Evolutionary conservation across 2,888 invertebrate species (phyloP).

Genomic region (Macroteleia sp.): DNA sequence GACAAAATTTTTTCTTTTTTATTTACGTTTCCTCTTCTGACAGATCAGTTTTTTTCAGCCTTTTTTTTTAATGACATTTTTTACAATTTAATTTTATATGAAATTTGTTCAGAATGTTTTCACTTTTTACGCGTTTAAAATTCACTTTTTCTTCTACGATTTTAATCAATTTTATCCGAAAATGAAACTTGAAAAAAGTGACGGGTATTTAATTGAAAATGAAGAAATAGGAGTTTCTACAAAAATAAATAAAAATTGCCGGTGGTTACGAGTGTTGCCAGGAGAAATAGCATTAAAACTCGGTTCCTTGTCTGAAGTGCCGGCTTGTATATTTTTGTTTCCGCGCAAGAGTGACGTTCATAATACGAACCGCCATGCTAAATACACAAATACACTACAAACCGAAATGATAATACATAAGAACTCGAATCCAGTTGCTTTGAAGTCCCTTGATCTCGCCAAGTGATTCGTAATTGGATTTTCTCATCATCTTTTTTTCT

Average conservation of each 20-base stretch:
- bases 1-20: too few species aligned
- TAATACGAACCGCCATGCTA: conserved; percentile 73
- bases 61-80: too few species aligned
- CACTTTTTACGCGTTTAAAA: too few species aligned
- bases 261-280: conserved; percentile 65
- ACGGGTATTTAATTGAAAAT: too few species aligned
- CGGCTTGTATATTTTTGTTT: conserved; percentile 76
- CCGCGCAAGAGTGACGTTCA: conserved; percentile 69
- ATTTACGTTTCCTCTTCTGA: conserved; percentile 9
- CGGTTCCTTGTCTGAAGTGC: conserved; percentile 71
- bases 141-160: too few species aligned
- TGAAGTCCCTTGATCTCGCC: conserved; percentile 19
- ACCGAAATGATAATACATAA: conserved; percentile 36
- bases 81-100: too few species aligned
- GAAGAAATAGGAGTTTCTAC: too few species aligned
- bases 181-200: too few species aligned
- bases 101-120: too few species aligned
- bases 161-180: too few species aligned
- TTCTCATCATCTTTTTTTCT: too few species aligned
- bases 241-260: conserved; percentile 10
- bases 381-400: conserved; percentile 70
- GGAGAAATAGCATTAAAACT: conserved; percentile 64
- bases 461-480: conserved; percentile 37
- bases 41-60: too few species aligned
- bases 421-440: conserved; percentile 22